These are phyloP conservation scores for Listronotus bonariensis DNA, from an alignment of 1,140 invertebrate genomes.

Conservation along the genomic window DNA sequence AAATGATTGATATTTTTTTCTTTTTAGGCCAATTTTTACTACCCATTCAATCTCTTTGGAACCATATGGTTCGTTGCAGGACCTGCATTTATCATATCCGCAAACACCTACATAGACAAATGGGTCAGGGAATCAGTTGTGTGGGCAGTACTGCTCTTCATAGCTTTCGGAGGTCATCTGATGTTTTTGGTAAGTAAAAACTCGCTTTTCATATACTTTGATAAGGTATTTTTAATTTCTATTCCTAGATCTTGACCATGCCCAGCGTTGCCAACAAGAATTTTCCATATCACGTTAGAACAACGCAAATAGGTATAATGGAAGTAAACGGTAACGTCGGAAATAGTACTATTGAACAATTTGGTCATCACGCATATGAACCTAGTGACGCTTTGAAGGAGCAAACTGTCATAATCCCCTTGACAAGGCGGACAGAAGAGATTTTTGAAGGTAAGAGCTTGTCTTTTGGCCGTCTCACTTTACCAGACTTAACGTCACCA, in stretches of 20 bases:
- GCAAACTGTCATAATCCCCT: slow-evolving; percentile 63
- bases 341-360: slow-evolving; percentile 63
- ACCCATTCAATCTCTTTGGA: slow-evolving; percentile 78
- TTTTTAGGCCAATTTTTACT: slow-evolving; percentile 71
- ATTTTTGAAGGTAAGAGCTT: slow-evolving; percentile 45
- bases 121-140: slow-evolving; percentile 92
- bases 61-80: slow-evolving; percentile 82
- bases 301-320: slow-evolving; percentile 76
- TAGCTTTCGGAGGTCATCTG: slow-evolving; percentile 77
- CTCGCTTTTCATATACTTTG: slow-evolving; percentile 1
- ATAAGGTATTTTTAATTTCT: not conserved
- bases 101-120: slow-evolving; percentile 81
- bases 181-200: slow-evolving; percentile 70
- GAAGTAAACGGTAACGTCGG: slow-evolving; percentile 60
- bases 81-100: slow-evolving; percentile 78
- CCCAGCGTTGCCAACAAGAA: slow-evolving; percentile 82
- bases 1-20: too few relatives aligned
- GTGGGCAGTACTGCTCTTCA: slow-evolving; percentile 75
- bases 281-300: slow-evolving; percentile 85
- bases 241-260: slow-evolving; percentile 72
- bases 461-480: not conserved
- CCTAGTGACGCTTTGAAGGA: slow-evolving; percentile 55
- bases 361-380: slow-evolving; percentile 67
- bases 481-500: not conserved
- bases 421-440: slow-evolving; percentile 59